phyloP scores from a whole-genome alignment of 2,113 vertebrate species.

The Phainopepla nitens region DNA sequence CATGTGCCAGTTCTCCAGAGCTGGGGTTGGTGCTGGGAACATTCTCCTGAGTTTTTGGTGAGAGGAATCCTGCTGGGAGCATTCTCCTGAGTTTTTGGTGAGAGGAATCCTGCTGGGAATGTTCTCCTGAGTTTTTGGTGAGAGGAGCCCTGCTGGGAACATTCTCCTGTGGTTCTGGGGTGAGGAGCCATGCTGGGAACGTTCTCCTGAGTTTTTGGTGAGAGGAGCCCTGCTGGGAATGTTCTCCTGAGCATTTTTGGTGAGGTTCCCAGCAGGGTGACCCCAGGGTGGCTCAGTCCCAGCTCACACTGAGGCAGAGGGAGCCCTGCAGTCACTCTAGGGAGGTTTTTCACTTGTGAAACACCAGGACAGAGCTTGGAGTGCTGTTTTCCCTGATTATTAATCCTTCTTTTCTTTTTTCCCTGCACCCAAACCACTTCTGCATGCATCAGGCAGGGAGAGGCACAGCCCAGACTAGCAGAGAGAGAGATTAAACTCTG shows the following conservation, averaged over 20 bases:
- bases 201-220: not conserved
- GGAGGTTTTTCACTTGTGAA: not conserved
- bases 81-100: not conserved
- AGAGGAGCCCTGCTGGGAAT: accelerated
- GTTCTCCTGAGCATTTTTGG: accelerated
- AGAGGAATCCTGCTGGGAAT: accelerated
- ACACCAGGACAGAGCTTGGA: not conserved
- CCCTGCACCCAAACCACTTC: not conserved
- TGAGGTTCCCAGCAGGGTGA: no score
- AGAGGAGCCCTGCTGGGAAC: accelerated
- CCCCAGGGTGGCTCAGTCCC: not conserved
- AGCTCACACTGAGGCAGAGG: accelerated
- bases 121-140: not conserved
- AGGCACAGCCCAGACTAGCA: not conserved
- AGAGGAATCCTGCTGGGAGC: not conserved
- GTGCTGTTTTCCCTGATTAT: not conserved
- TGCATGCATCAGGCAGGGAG: not conserved
- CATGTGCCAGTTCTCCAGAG: not conserved
- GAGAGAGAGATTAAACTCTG: not conserved
- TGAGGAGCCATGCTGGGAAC: not conserved
- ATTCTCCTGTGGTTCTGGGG: not conserved
- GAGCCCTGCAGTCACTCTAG: accelerated
- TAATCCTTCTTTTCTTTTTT: not conserved
- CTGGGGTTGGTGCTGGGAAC: not conserved
- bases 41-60: no score